Conservation (phyloP, 1,140 invertebrate species). For the Tetramorium simillimum region DNA sequence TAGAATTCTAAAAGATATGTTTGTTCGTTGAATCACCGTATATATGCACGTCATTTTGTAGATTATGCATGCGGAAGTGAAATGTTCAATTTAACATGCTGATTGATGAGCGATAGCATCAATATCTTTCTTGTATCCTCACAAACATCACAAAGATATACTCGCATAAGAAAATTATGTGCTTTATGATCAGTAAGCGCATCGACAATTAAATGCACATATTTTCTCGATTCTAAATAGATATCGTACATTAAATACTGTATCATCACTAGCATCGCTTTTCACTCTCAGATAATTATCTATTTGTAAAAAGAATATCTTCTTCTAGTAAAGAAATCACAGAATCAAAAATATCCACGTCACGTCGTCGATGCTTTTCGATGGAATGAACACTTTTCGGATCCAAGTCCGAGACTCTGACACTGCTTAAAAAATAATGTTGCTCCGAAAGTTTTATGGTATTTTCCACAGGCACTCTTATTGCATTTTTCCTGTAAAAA, state of each 20-base stretch:
- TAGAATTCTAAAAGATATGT: background rate
- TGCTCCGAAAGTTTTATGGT: conserved; percentile 80
- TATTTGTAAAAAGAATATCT: conserved; percentile 42
- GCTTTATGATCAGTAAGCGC: background rate
- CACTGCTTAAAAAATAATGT: conserved; percentile 80
- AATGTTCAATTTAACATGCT: background rate
- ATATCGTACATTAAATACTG: background rate
- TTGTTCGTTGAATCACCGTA: background rate
- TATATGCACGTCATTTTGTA: background rate
- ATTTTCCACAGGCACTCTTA: conserved; percentile 54
- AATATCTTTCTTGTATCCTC: background rate
- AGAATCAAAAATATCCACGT: conserved; percentile 81
- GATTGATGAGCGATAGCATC: background rate
- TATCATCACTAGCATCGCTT: conserved; percentile 8
- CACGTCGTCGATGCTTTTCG: conserved; percentile 84
- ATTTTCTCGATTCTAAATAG: background rate
- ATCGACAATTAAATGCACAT: background rate
- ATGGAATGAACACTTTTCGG: conserved; percentile 86
- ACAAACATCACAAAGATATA: background rate
- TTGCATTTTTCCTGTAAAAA: conserved; percentile 71
- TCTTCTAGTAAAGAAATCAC: conserved; percentile 72
- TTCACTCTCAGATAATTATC: background rate
- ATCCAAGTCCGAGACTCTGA: conserved; percentile 86
- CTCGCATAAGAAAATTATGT: background rate
- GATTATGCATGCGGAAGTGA: background rate